These are phyloP conservation scores for Macrosteles quadrilineatus DNA, from an alignment of 1,140 invertebrate genomes.

Conservation along the genomic window DNA sequence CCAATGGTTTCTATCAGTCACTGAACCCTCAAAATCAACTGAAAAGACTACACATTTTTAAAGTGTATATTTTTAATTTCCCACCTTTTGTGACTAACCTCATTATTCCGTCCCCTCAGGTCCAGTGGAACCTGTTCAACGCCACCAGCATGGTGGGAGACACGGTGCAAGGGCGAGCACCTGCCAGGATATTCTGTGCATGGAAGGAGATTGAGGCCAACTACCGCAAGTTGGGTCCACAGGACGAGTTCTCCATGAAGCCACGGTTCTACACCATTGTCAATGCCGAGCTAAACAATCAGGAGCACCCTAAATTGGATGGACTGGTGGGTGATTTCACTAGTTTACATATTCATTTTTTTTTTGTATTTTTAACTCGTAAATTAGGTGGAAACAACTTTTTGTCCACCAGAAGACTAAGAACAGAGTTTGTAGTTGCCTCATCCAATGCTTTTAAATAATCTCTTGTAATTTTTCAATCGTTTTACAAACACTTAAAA, in stretches of 20 bases:
- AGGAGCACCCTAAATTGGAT: slow-evolving; percentile 77
- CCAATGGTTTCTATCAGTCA: too few relatives aligned
- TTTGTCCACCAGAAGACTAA: too few relatives aligned
- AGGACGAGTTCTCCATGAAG: slow-evolving; percentile 74
- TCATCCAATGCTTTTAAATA: too few relatives aligned
- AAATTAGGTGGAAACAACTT: too few relatives aligned
- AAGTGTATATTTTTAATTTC: too few relatives aligned
- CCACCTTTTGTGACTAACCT: too few relatives aligned
- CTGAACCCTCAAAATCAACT: too few relatives aligned
- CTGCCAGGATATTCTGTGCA: slow-evolving; percentile 59
- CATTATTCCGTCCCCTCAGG: too few relatives aligned
- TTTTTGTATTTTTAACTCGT: slow-evolving; percentile 11
- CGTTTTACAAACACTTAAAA: too few relatives aligned
- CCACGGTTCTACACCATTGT: slow-evolving; percentile 87
- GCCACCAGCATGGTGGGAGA: slow-evolving; percentile 59
- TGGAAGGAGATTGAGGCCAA: slow-evolving; percentile 81
- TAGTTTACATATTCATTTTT: slow-evolving; percentile 11
- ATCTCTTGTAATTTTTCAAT: too few relatives aligned
- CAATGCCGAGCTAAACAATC: slow-evolving; percentile 73
- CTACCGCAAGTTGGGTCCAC: slow-evolving; percentile 70
- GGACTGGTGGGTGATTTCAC: slow-evolving; percentile 64
- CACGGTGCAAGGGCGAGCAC: slow-evolving; percentile 50
- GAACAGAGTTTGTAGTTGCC: too few relatives aligned
- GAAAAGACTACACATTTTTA: too few relatives aligned
- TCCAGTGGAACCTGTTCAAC: slow-evolving; percentile 82